These are phyloP conservation scores for Oligia strigilis DNA, from an alignment of 2,888 invertebrate species.

Conservation along the genomic window DNA sequence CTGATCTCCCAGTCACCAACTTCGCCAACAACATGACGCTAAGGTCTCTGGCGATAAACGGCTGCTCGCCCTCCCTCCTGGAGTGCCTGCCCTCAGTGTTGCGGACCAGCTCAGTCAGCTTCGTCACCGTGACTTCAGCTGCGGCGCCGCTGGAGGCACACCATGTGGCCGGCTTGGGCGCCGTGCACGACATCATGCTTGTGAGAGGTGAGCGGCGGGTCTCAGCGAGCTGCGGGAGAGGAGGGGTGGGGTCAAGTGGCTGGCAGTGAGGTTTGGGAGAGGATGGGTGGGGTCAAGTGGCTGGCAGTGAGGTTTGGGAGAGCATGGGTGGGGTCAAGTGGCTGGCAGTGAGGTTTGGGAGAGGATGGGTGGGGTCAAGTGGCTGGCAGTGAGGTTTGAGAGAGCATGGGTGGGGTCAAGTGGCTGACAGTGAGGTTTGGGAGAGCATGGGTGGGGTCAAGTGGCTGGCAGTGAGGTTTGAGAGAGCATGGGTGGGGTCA, in stretches of 20 bases:
- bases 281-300: no score
- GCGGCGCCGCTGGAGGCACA: background rate
- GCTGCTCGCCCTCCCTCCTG: constrained; percentile 32
- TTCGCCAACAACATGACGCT: constrained; percentile 36
- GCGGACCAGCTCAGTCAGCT: constrained; percentile 3
- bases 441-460: background rate
- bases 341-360: background rate
- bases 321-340: background rate
- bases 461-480: background rate
- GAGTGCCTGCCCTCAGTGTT: constrained; percentile 35
- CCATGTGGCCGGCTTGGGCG: constrained; percentile 37
- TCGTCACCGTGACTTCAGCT: constrained; percentile 4
- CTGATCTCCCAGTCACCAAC: constrained; percentile 48
- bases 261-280: background rate
- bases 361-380: background rate
- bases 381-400: background rate
- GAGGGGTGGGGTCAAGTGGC: no score
- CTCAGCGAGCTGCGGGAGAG: background rate
- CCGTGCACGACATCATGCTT: constrained; percentile 35
- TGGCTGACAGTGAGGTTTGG: background rate
- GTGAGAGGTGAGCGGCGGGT: constrained; percentile 4
- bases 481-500: no score
- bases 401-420: background rate
- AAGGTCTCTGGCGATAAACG: constrained; percentile 6
- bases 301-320: background rate